Percentiles rank a stretch among this genome's conserved stretches.
Conservation (phyloP, 2,888 invertebrate species). For the Cephus sareptanus region DNA sequence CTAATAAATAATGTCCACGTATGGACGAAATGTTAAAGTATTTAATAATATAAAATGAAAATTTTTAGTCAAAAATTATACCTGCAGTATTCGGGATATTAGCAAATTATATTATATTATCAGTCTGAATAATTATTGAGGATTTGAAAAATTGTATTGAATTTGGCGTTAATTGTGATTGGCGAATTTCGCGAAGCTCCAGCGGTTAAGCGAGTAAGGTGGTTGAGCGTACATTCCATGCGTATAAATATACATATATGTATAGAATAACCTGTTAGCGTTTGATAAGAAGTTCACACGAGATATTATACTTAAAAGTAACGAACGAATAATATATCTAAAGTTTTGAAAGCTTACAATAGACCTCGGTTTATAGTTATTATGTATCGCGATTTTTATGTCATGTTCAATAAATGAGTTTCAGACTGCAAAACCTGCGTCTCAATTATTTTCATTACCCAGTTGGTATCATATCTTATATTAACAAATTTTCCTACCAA, state of each 20-base stretch:
- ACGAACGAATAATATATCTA: constrained; percentile 44
- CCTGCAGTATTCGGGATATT: neutral
- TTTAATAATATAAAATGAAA: neutral
- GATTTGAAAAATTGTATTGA: neutral
- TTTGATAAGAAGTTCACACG: constrained; percentile 46
- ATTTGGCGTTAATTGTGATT: neutral
- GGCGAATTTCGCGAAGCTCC: neutral
- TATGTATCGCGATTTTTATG: constrained; percentile 62
- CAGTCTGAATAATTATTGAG: neutral
- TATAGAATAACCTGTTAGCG: constrained; percentile 51
- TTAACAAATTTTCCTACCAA: neutral
- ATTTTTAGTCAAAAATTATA: neutral
- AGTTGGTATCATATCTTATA: neutral
- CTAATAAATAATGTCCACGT: neutral
- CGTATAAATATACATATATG: constrained; percentile 34
- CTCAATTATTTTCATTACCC: neutral
- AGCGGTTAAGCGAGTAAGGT: neutral
- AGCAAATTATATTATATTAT: neutral
- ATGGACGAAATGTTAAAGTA: neutral
- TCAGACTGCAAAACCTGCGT: constrained; percentile 16
- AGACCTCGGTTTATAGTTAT: constrained; percentile 51
- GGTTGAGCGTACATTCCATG: constrained; percentile 54
- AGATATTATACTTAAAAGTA: constrained; percentile 35
- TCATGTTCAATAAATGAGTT: constrained; percentile 62
- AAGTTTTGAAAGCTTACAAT: constrained; percentile 52